A percentile compares a stretch with the other conserved stretches of the same genome.
Conservation (phyloP, 1,140 invertebrate species). For the Eubasilissa regina region DNA sequence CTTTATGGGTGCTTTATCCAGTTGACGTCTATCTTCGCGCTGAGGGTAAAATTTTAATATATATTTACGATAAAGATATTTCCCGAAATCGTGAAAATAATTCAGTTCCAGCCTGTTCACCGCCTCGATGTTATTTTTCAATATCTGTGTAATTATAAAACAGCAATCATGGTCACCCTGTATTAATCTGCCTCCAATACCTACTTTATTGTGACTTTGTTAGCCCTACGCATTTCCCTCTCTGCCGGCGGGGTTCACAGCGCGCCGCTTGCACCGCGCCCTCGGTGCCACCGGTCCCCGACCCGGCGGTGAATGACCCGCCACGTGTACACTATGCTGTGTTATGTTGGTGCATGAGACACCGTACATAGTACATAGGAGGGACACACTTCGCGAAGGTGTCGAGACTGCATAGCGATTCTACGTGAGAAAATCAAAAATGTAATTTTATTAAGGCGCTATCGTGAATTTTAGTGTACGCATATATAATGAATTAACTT, state of each 20-base stretch:
- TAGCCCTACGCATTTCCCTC: slow-evolving; percentile 20
- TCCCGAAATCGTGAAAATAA: too few relatives aligned
- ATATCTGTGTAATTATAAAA: too few relatives aligned
- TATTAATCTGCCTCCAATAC: not conserved
- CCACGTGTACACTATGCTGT: slow-evolving; percentile 19
- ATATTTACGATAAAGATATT: too few relatives aligned
- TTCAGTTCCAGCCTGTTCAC: not conserved
- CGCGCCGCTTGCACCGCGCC: slow-evolving; percentile 13
- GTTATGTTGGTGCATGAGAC: slow-evolving; percentile 9
- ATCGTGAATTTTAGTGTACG: too few relatives aligned
- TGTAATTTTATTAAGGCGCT: too few relatives aligned
- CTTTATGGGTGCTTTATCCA: too few relatives aligned
- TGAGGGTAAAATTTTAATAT: too few relatives aligned
- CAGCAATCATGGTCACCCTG: slow-evolving; percentile 2
- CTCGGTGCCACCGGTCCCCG: not conserved
- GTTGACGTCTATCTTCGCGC: too few relatives aligned
- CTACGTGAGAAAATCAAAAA: too few relatives aligned
- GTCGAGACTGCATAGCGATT: too few relatives aligned
- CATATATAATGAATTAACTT: too few relatives aligned
- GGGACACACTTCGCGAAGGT: not conserved
- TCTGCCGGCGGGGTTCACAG: slow-evolving; percentile 6
- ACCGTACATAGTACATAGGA: not conserved
- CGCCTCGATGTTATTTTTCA: too few relatives aligned
- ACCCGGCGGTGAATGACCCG: slow-evolving; percentile 12
- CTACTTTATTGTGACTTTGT: slow-evolving; percentile 40